Base-by-base conservation (phyloP, 2,888 invertebrate genomes). In the Sinohyriopsis cumingii region DNA sequence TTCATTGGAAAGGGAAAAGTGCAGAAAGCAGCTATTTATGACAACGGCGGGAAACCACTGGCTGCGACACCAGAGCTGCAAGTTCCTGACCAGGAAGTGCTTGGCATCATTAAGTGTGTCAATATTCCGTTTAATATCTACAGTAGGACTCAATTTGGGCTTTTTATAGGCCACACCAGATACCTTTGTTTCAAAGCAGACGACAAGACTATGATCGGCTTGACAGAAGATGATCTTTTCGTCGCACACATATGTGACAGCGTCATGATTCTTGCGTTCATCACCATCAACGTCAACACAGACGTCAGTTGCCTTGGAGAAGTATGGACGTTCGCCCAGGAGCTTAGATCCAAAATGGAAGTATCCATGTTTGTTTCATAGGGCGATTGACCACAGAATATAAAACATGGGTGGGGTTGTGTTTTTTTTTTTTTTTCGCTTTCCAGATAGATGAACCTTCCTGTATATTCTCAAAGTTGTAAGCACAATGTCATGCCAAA, bases 311-410 rank as follows among this genome's bases (percentile, higher is more conserved):
- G 82, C 67, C 70, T 82, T 9, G 79, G 80, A 20, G 80, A 80
- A 59, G 80, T 82, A 19, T 80, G 82, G 80, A 80, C 79, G n/a
- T 82, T 82, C 62, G 82, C 80, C 19, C 73, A 75, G 65, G 82
- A 80, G 66, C 69, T 80, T 3, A 75, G 78, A 65, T 79, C 80
- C 6, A 74, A 78, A 61, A 80, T 82, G 73, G 80, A 80, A 55
- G 76, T 82, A 7, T 78, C 79, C 1, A 74, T 77, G 19, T 80
- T 82, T 65, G 79, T 82, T 64, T 76, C 79, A 65, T 82, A 75
- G 55, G 1, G 12, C 12, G 45, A 12, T 45, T 45, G 45, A 12
- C 45, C 45, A 3, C 45, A 45, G 12, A 45, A 45, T 45, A 45
- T 45, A 12, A 3, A 45, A 45, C 45, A 45, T 45, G 45, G 28